Percentiles rank a stretch among this genome's conserved stretches.
Evolutionary conservation across 2,797 vertebrate genomes (phyloP).

Genomic region (Tarsius wallacei): DNA sequence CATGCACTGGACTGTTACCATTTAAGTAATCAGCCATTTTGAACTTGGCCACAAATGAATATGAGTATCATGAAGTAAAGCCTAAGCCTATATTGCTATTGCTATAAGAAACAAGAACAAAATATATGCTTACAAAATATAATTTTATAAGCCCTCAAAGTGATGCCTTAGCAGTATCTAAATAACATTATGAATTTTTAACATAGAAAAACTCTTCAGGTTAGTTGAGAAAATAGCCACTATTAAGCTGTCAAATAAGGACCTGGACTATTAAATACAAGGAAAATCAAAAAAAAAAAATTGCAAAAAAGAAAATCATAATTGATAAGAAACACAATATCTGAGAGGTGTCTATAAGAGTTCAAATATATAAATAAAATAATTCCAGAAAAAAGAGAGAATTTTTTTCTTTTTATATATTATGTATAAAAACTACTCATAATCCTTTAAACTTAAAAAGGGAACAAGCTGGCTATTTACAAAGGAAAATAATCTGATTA

Average conservation of each 20-base stretch:
- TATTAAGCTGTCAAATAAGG: background rate
- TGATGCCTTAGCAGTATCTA: background rate
- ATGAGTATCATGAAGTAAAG: background rate
- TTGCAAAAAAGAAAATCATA: background rate
- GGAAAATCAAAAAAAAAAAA: too few relatives aligned
- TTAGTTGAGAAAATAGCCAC: background rate
- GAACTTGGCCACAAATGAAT: background rate
- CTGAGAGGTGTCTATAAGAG: background rate
- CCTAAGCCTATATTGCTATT: background rate
- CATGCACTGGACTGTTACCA: background rate
- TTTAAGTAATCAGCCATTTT: background rate
- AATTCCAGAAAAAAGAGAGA: background rate
- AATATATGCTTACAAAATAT: background rate
- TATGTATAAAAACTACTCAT: background rate
- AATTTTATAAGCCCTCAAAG: background rate
- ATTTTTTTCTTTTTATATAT: background rate
- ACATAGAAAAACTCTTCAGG: background rate
- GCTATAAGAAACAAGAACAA: background rate
- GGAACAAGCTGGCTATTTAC: background rate
- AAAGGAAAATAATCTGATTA: background rate
- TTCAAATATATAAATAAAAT: background rate
- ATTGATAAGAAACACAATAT: background rate
- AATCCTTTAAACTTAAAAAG: background rate
- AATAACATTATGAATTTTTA: background rate
- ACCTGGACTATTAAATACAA: too few relatives aligned